These are phyloP conservation scores for Plectus sambesii DNA, from an alignment of 1,140 invertebrate genomes.

Conservation along the genomic window DNA sequence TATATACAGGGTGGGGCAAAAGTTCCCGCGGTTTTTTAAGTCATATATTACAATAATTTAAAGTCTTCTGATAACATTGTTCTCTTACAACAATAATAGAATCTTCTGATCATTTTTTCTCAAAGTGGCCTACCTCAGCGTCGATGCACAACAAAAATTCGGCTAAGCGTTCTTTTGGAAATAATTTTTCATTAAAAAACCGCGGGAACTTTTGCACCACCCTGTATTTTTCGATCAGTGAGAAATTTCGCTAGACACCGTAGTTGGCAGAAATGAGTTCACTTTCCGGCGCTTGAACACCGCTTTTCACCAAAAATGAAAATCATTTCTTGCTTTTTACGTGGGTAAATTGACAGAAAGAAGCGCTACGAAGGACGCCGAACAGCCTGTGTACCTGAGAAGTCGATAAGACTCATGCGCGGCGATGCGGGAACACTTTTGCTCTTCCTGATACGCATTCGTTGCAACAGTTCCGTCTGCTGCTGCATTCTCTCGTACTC, in stretches of 20 bases:
- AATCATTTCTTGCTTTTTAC: constrained; percentile 11
- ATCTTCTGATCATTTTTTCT: too few species aligned
- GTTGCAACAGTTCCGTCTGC: constrained; percentile 17
- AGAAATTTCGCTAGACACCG: neutral
- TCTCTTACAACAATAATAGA: constrained; percentile 7
- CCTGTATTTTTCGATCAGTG: neutral
- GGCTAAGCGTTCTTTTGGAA: too few species aligned
- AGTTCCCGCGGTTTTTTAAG: constrained; percentile 17
- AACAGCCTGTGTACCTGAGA: constrained; percentile 19
- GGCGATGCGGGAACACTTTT: constrained; percentile 24
- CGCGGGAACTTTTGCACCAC: too few species aligned
- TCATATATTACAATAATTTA: constrained; percentile 22
- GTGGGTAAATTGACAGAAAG: neutral
- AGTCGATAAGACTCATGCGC: constrained; percentile 21
- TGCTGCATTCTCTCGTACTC: constrained; percentile 55
- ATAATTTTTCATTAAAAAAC: too few species aligned
- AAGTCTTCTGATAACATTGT: neutral
- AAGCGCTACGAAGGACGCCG: neutral
- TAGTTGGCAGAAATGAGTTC: constrained; percentile 9
- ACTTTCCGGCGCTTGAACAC: too few species aligned
- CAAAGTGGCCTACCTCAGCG: too few species aligned
- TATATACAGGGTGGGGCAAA: too few species aligned
- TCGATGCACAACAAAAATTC: too few species aligned
- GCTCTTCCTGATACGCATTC: constrained; percentile 18
- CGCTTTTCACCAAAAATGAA: too few species aligned